Base-by-base conservation (phyloP, 92 coral and sea anemone species). In the Porites rus region DNA sequence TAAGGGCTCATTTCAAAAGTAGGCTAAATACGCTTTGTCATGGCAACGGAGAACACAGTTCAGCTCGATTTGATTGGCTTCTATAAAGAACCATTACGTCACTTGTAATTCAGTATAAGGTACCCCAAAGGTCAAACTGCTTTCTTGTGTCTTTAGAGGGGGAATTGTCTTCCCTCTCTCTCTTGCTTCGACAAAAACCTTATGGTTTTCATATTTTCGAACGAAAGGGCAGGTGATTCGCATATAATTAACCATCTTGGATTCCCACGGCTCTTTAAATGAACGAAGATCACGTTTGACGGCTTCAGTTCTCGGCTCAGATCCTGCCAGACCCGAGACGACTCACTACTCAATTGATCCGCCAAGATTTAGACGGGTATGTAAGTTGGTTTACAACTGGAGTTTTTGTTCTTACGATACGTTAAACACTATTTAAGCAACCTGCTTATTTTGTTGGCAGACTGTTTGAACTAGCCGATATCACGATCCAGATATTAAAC, bases 31-130 rank as follows among this genome's bases (percentile, higher is more conserved):
- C 17, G 2, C 8, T 25, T 43, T 77, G 68, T 65, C 81, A 77
- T 77, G 54, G 20, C 70, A 77, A 62, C 81, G 25, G 24, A 18
- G 31, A 62, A 18, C 16, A 62, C 7, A 8, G 12, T 21, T 28
- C 31, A 14, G 59, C 0, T 59, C 2, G 28, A 75, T 28, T 60
- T 77, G 69, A 77, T 62, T 77, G 81, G 81, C 19, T 61, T 77
- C 56, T 28, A 58, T 60, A 38, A 1, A 14, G 54, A 28, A 24
- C 1, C 69, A 61, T 77, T 77, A 77, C 70, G 81, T 77, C 69
- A 77, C 75, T 18, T 77, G 69, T 77, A 74, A 71, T 71, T 14
- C 46, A 38, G 18, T 28, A 28, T 28, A 28, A 28, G 31, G 31
- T 31, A 60, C 68, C 14, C 66, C 1, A 17, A 53, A 76, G 20